Evolutionary conservation across 1,140 invertebrate species (phyloP).

Genomic region (Pomacea maculata): DNA sequence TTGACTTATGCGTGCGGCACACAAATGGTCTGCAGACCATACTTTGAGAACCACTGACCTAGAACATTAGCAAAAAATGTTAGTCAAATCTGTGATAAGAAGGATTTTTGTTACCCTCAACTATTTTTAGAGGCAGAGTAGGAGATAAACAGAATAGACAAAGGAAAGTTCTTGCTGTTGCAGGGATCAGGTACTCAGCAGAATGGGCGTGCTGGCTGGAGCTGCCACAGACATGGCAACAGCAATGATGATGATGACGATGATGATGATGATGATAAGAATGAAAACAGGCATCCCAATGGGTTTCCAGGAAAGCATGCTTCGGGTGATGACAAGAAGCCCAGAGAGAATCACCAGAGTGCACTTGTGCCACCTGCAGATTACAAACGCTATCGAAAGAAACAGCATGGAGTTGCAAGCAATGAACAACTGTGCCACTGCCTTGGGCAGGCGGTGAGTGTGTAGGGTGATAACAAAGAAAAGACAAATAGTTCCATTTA

Average conservation of each 20-base stretch:
- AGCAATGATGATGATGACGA: background rate
- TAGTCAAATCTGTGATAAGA: background rate
- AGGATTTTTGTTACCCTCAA: background rate
- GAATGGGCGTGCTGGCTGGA: background rate
- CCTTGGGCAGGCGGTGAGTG: slow-evolving; percentile 16
- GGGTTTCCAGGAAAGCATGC: background rate
- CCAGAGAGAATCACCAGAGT: background rate
- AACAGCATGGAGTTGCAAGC: slow-evolving; percentile 13
- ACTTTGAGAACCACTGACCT: too few relatives aligned
- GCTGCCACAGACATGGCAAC: background rate
- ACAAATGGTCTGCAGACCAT: too few relatives aligned
- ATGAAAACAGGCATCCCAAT: background rate
- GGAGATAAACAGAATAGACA: background rate
- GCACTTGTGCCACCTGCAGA: background rate
- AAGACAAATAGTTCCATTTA: too few relatives aligned
- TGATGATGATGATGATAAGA: background rate
- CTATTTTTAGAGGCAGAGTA: background rate
- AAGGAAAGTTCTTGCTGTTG: background rate
- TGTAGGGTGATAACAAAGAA: too few relatives aligned
- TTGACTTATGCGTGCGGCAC: too few relatives aligned
- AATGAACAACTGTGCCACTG: slow-evolving; percentile 21
- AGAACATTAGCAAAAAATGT: background rate
- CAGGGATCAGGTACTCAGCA: slow-evolving; percentile 8
- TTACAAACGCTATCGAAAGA: slow-evolving; percentile 19
- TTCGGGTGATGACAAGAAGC: background rate